These are phyloP conservation scores for cattle (Bos taurus) DNA, from an alignment of 2,113 vertebrate genomes.

Conservation along the genomic window DNA sequence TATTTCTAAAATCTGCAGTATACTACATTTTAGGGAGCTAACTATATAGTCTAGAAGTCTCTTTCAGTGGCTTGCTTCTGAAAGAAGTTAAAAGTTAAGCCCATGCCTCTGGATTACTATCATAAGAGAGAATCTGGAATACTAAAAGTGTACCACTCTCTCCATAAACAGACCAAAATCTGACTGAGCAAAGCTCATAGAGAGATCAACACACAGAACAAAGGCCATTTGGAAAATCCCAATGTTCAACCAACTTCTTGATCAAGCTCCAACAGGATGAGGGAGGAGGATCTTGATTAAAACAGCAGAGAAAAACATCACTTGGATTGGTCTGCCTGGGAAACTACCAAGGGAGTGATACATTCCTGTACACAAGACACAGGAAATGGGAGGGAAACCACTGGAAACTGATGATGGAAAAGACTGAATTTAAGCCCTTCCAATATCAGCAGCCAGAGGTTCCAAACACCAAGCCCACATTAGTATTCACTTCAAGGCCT, in stretches of 20 bases:
- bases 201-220: slow-evolving; percentile 17
- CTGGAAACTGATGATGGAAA: slow-evolving; percentile 16
- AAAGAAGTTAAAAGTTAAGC: slow-evolving; percentile 41
- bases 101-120: neutral
- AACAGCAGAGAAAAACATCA: slow-evolving; percentile 32
- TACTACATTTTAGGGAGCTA: slow-evolving; percentile 4
- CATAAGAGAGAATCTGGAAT: slow-evolving; percentile 38
- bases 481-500: neutral
- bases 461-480: neutral
- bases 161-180: slow-evolving; percentile 32
- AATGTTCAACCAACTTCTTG: slow-evolving; percentile 11
- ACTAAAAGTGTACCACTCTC: neutral
- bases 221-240: slow-evolving; percentile 45
- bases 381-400: slow-evolving; percentile 17
- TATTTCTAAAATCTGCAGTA: slow-evolving; percentile 10
- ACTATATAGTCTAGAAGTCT: neutral
- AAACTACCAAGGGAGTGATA: neutral
- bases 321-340: neutral
- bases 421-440: slow-evolving; percentile 38
- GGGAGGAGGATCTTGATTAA: slow-evolving; percentile 31
- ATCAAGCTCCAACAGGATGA: slow-evolving; percentile 21
- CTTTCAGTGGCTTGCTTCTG: neutral
- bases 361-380: slow-evolving; percentile 5
- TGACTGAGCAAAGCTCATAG: slow-evolving; percentile 24
- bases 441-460: slow-evolving; percentile 17